Percentiles rank a stretch among this genome's conserved stretches.
These are phyloP conservation scores for Dastarcus helophoroides DNA, from an alignment of 2,888 invertebrate species.

Conservation along the genomic window DNA sequence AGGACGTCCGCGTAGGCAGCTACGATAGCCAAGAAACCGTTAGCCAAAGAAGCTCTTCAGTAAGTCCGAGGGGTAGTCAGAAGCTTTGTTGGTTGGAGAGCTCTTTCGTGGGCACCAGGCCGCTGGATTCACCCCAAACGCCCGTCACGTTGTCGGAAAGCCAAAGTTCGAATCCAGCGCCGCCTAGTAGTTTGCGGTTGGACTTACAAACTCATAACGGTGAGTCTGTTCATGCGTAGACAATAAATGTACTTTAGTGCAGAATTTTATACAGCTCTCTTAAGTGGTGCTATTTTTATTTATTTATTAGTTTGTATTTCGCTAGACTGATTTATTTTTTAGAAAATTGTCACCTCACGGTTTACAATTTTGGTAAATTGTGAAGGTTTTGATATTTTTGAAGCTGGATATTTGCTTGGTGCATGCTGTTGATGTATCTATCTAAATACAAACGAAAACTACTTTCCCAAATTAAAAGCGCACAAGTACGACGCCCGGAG, in stretches of 20 bases:
- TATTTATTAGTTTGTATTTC: conserved; percentile 1
- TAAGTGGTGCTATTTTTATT: conserved; percentile 13
- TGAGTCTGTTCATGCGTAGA: conserved; percentile 38
- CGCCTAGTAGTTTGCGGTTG: conserved; percentile 40
- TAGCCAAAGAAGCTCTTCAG: conserved; percentile 28
- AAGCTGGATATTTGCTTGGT: no score
- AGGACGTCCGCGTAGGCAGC: conserved; percentile 24
- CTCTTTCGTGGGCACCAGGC: conserved; percentile 79
- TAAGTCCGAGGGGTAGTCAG: conserved; percentile 50
- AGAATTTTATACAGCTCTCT: no score
- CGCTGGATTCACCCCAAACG: conserved; percentile 75
- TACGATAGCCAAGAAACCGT: conserved; percentile 27
- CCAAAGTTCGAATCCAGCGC: conserved; percentile 28
- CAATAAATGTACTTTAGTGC: conserved; percentile 10
- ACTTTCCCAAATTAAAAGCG: no score
- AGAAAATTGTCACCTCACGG: conserved; percentile 32
- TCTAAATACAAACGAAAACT: no score
- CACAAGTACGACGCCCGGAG: no score
- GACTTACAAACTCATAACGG: conserved; percentile 39
- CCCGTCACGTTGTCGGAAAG: conserved; percentile 40
- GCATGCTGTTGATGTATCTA: no score
- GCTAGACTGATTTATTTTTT: conserved; percentile 3
- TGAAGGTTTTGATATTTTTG: conserved; percentile 36
- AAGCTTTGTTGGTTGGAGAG: conserved; percentile 84
- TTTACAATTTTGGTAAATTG: conserved; percentile 36